A percentile compares a stretch with the other conserved stretches of the same genome.
phyloP scores from a whole-genome alignment of 2,797 vertebrate species.

The Malurus splendens region DNA sequence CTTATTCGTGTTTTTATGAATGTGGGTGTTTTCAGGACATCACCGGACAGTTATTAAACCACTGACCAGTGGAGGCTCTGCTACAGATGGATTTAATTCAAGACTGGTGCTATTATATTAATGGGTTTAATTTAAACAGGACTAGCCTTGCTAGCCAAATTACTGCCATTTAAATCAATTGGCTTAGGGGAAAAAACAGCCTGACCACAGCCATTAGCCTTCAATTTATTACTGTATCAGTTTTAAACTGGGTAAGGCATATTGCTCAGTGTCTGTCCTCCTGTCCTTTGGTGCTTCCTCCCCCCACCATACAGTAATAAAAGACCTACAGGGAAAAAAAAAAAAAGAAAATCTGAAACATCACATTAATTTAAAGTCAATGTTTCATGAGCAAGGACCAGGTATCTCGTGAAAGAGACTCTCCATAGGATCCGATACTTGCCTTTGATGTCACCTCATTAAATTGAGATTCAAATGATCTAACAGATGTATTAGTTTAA shows the following conservation, averaged over 20 bases:
- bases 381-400: conserved; percentile 69
- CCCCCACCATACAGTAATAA: conserved; percentile 51
- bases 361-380: conserved; percentile 71
- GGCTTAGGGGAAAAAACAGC: conserved; percentile 74
- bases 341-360: conserved; percentile 34
- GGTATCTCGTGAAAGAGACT: conserved; percentile 61
- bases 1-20: conserved; percentile 56
- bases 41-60: conserved; percentile 72
- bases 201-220: conserved; percentile 75
- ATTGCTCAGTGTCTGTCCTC: conserved; percentile 66
- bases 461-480: conserved; percentile 79
- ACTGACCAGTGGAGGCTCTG: conserved; percentile 67
- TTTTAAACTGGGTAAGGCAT: conserved; percentile 69
- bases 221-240: conserved; percentile 79
- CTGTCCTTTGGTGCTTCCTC: conserved; percentile 56
- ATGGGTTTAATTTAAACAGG: conserved; percentile 81
- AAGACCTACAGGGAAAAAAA: conserved; percentile 34
- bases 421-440: conserved; percentile 51
- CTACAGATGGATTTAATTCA: conserved; percentile 72
- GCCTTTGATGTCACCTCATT: conserved; percentile 80
- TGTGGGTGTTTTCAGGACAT: conserved; percentile 62
- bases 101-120: conserved; percentile 78
- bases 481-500: conserved; percentile 80
- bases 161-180: conserved; percentile 84
- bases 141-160: conserved; percentile 77